Evolutionary conservation across 2,113 vertebrate species (phyloP).

Genomic region (Hippocampus comes): DNA sequence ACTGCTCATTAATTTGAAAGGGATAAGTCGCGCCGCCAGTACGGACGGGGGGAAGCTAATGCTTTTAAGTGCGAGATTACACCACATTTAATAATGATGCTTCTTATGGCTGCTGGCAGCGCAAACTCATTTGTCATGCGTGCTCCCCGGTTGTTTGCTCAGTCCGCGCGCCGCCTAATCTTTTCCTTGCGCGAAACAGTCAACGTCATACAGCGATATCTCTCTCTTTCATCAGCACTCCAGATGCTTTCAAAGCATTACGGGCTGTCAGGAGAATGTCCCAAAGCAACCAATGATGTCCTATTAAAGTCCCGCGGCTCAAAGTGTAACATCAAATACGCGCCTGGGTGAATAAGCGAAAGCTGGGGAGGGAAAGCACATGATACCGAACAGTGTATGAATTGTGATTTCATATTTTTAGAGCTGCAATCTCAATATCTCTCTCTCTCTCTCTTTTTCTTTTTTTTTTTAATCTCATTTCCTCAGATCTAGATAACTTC

Average conservation of each 20-base stretch:
- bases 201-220: constrained; percentile 41
- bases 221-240: constrained; percentile 51
- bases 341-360: constrained; percentile 22
- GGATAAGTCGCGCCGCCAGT: constrained; percentile 57
- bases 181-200: constrained; percentile 29
- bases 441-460: neutral
- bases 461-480: constrained; percentile 14
- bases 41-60: constrained; percentile 65
- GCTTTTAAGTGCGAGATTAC: constrained; percentile 71
- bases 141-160: constrained; percentile 37
- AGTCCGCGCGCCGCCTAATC: constrained; percentile 34
- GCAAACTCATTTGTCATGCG: constrained; percentile 57
- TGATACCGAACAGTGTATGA: neutral
- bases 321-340: constrained; percentile 46
- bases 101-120: constrained; percentile 64
- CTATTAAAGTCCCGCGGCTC: constrained; percentile 40
- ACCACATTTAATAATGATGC: constrained; percentile 70
- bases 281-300: constrained; percentile 41
- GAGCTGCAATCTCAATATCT: neutral
- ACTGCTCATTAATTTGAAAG: constrained; percentile 63
- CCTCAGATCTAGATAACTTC: constrained; percentile 83
- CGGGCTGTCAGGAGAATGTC: constrained; percentile 40
- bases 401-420: neutral
- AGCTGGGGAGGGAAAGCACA: constrained; percentile 12
- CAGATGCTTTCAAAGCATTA: constrained; percentile 42